Base-by-base conservation (phyloP, 2,113 vertebrate species). In the Triplophysa rosa region DNA sequence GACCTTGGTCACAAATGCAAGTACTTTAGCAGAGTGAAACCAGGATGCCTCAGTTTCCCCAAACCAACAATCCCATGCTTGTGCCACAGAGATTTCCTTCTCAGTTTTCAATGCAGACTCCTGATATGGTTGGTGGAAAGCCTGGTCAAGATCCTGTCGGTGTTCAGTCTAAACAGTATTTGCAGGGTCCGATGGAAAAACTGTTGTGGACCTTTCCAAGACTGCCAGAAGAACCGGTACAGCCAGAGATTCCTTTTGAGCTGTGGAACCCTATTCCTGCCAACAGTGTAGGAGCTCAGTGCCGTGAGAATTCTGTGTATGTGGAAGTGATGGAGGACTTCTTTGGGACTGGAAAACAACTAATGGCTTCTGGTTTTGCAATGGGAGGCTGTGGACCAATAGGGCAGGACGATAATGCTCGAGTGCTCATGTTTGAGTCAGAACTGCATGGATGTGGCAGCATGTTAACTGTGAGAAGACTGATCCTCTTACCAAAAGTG, bases 321-420 rank as follows among this genome's bases (percentile, higher is more conserved):
- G 17, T 90, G 0, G 80, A 85, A 82, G 90, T 91, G 85, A 87
- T 86, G 47, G 54, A 69, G 78, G 84, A 89, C 87, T 88, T 92
- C 68, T 78, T 91, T 9, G 90, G 90, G 10, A 92, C 86, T 4
- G 81, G 87, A 61, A 84, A 89, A 87, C 24, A 82, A 61, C 86
- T 91, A 79, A 80, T 5, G 5, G 69, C 87, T 0, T 69, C 84
- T 13, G 90, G 89, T 67, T 77, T 92, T 67, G 88, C 87, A 5
- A 65, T 92, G 64, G 92, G 90, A 76, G 87, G 83, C 81, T 93
- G 91, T 59, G 2, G 78, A 9, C 0, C 52, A 5, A n/a, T n/a
- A 0, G 79, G 52, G 17, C 47, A 77, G 17, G 79, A 82, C 45
- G 8, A 45, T n/a, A 23, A 23, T 61, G 52, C 59, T 78, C 69